Base-by-base conservation (phyloP, 2,888 invertebrate genomes). In the Eumacrocentrus americanus region DNA sequence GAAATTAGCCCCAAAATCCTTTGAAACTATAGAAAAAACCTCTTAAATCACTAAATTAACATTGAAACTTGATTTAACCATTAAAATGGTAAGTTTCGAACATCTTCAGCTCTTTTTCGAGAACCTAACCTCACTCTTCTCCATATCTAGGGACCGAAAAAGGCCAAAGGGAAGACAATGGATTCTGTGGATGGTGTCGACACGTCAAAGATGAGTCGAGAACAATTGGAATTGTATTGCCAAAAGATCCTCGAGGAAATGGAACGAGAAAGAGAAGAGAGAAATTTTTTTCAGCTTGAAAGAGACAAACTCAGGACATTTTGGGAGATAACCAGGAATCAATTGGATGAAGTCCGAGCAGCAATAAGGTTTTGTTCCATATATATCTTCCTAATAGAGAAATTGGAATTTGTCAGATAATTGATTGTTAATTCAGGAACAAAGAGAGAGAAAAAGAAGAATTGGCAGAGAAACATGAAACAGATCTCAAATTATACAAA, bases 231-330 rank as follows among this genome's bases (percentile, higher is more conserved):
- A 81, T 89, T 91, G 63, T 96, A 96, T 78, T 90, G 93, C 11
- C 84, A 90, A 48, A 87, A 89, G 71, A 88, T 96, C 16, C 89
- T 93, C 77, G 94, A 94, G 76, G 95, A 97, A 83, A 85, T 96
- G 78, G 96, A 97, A 76, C 87, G 93, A 59, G 97, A 98, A 81
- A 85, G 97, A 72, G 97, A 97, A 81, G 97, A 98, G 81, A 83
- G 98, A 56, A 97, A 97, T 81, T 97, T 91, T 79, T 97, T 95
- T 74, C 97, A 97, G 82, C 81, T 97, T 72, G 98, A 98, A 83
- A 85, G 97, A 69, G 97, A 97, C 79, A 96, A 96, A 82, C 85
- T 97, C 12, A 87, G 94, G 68, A 94, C 94, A 2, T 96, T 95
- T 79, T 98, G 97, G 97, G 96, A 97, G 81, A 95, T 97, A 56